Evolutionary conservation across 2,888 invertebrate genomes (phyloP), one percentile per base, ranked within the genome.

Genomic region (Atherix ibis): DNA sequence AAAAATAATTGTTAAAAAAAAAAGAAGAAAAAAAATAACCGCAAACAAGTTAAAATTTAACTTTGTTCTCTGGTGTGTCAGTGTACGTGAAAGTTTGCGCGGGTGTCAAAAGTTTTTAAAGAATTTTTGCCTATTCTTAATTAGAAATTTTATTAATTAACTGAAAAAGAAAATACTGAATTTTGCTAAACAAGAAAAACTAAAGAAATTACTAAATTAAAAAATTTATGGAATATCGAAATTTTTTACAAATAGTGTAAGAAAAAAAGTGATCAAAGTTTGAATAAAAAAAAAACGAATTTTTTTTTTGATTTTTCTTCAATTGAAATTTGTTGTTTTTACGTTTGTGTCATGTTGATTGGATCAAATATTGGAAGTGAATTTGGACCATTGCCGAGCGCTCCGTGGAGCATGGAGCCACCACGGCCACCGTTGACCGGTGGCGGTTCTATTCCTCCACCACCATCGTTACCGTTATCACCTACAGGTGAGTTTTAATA

Each of bases 381-480:
- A 41, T 48, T 48, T 45, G 43, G 45, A 44, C 47, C 48, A 39
- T 47, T 48, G 43, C 47, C 49, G 43, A 48, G 47, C 45, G 45
- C 48, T 40, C 48, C 48, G 25, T 48, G 49, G 49, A 49, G 49
- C 43, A 52, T 51, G 51, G 52, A 50, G 43, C 48, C 48, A 27
- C 48, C 47, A 35, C 44, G 44, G 37, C 46, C 43, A 32, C 41
- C 46, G 34, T 44, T 44, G 31, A 43, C 38, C 35, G 47, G 46
- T 40, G 45, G 46, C 22, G 46, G 51, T 35, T 44, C 49, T 38
- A 59, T 63, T 40, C 64, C 54, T 46, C 67, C 49, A 50, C 64
- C 49, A 44, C 60, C 52, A 47, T 61, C 52, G 48, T 66, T 68
- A 47, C 71, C 67, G 49, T 67, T 69, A 57, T 78, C 72, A 48